These are phyloP conservation scores for Nomada fabriciana DNA, from an alignment of 2,888 invertebrate species.

Conservation along the genomic window DNA sequence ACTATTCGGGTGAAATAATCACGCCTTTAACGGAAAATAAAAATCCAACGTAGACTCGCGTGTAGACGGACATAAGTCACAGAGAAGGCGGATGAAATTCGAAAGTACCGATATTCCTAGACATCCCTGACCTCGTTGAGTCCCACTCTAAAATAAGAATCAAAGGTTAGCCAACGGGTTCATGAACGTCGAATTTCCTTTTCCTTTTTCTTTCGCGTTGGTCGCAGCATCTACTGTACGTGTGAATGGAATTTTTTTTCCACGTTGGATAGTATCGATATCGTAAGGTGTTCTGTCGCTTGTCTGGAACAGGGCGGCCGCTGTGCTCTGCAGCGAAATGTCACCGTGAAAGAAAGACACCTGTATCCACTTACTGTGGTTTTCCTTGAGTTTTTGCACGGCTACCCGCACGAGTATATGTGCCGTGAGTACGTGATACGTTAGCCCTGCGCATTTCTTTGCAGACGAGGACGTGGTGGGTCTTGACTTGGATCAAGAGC, in stretches of 20 bases:
- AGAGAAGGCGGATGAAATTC: constrained; percentile 16
- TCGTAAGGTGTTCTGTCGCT: constrained; percentile 4
- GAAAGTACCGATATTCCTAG: constrained; percentile 34
- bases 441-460: constrained; percentile 31
- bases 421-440: constrained; percentile 23
- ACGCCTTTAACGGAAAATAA: neutral
- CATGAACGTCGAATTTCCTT: neutral
- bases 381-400: constrained; percentile 73
- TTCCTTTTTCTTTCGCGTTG: neutral
- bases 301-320: constrained; percentile 7
- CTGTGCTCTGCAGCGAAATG: constrained; percentile 37
- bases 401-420: constrained; percentile 26
- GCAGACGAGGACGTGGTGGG: constrained; percentile 11
- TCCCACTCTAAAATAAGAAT: constrained; percentile 2
- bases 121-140: constrained; percentile 37
- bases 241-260: constrained; percentile 1
- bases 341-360: constrained; percentile 50
- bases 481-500: neutral
- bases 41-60: neutral
- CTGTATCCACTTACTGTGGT: constrained; percentile 68
- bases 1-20: neutral
- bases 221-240: no score
- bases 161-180: constrained; percentile 33
- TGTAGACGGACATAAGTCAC: neutral
- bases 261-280: constrained; percentile 32